phyloP scores from a whole-genome alignment of 92 coral and sea anemone genomes.

The Heteractis magnifica region DNA sequence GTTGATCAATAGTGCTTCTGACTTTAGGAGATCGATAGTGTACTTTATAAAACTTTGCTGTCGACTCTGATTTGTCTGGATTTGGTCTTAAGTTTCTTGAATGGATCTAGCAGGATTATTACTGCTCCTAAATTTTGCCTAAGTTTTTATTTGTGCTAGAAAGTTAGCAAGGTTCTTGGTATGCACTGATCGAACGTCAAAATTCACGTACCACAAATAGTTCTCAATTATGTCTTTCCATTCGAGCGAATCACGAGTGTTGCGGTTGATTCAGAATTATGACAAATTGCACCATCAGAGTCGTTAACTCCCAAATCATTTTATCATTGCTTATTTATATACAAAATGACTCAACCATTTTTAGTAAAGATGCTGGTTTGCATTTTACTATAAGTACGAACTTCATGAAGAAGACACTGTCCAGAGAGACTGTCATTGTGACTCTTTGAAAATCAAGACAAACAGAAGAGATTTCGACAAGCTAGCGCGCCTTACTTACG shows the following conservation, averaged over 20 bases:
- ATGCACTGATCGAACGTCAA: not conserved
- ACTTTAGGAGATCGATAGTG: not conserved
- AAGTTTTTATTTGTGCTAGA: not conserved
- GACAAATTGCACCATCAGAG: not conserved
- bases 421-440: too few relatives aligned
- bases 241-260: not conserved
- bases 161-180: not conserved
- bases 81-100: not conserved
- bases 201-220: not conserved
- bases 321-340: too few relatives aligned
- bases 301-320: not conserved
- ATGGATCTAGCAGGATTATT: not conserved
- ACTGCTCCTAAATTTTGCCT: not conserved
- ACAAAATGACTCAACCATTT: too few relatives aligned
- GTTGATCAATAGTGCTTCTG: not conserved
- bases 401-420: too few relatives aligned
- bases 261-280: not conserved
- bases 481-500: not conserved
- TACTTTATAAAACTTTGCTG: not conserved
- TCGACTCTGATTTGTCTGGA: not conserved
- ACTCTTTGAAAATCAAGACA: too few relatives aligned
- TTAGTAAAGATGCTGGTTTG: too few relatives aligned
- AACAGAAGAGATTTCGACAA: not conserved
- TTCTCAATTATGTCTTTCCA: not conserved
- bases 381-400: too few relatives aligned